phyloP scores from a whole-genome alignment of 2,888 invertebrate genomes.

The Allophyes oxyacanthae region DNA sequence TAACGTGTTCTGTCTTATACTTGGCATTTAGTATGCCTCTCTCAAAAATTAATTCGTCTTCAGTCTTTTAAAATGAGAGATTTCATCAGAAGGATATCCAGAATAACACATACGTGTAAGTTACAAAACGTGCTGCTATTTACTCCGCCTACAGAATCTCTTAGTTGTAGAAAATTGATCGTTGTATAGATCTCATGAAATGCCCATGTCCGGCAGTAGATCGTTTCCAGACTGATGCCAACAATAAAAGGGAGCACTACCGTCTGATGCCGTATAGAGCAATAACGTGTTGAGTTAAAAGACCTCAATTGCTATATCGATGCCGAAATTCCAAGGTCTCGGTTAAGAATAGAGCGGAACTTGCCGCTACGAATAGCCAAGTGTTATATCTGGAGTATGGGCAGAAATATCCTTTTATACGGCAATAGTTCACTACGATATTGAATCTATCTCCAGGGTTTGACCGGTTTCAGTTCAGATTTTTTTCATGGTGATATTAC shows the following conservation, averaged over 20 bases:
- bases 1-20: too few species aligned
- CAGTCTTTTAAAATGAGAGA: not conserved
- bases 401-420: slow-evolving; percentile 7
- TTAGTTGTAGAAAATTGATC: too few species aligned
- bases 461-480: too few species aligned
- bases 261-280: slow-evolving; percentile 10
- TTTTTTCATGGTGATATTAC: too few species aligned
- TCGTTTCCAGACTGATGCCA: slow-evolving; percentile 9
- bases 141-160: too few species aligned
- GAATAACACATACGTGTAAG: too few species aligned
- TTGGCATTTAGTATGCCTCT: too few species aligned
- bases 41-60: too few species aligned
- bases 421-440: not conserved
- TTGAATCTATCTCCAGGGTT: not conserved
- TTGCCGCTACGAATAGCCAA: slow-evolving; percentile 42
- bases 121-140: too few species aligned
- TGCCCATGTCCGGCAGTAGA: too few species aligned
- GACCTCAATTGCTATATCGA: slow-evolving; percentile 32
- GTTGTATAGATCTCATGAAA: too few species aligned
- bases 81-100: not conserved
- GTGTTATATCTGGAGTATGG: slow-evolving; percentile 24
- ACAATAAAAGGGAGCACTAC: too few species aligned
- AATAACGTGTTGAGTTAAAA: slow-evolving; percentile 37
- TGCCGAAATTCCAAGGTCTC: slow-evolving; percentile 34
- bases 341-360: slow-evolving; percentile 41